Evolutionary conservation across 2,888 invertebrate species (phyloP).

Genomic region (Catocala sponsa): DNA sequence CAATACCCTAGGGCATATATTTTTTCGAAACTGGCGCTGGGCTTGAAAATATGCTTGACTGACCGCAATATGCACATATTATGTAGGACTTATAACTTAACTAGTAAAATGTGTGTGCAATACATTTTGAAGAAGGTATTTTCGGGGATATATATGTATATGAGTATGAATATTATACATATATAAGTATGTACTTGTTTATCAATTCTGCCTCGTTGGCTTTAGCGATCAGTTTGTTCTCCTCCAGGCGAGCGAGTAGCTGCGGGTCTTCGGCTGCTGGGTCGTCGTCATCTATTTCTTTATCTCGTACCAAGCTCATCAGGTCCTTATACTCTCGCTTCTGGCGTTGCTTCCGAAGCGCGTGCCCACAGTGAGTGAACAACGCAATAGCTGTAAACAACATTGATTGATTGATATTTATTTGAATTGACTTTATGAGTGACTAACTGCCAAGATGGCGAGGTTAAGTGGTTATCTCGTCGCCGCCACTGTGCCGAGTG

Average conservation of each 20-base stretch:
- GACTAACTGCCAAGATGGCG: too few relatives aligned
- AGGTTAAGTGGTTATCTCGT: too few relatives aligned
- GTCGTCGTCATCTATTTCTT: conserved; percentile 78
- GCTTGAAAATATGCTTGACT: too few relatives aligned
- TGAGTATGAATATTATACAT: too few relatives aligned
- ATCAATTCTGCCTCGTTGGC: conserved; percentile 65
- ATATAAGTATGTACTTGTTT: conserved; percentile 52
- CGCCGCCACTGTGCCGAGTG: too few relatives aligned
- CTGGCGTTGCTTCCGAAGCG: conserved; percentile 70
- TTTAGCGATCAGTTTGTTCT: conserved; percentile 72
- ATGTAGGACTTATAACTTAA: too few relatives aligned
- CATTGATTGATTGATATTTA: background rate
- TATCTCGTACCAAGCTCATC: conserved; percentile 61
- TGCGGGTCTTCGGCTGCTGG: conserved; percentile 87
- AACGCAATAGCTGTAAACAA: conserved; percentile 60
- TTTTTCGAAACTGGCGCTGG: too few relatives aligned
- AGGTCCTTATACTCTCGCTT: conserved; percentile 75
- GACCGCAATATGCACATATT: too few relatives aligned
- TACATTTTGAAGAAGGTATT: too few relatives aligned
- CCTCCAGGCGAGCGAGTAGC: conserved; percentile 83
- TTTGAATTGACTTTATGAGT: background rate
- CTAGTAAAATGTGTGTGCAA: too few relatives aligned
- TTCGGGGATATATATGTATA: too few relatives aligned
- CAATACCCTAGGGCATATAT: too few relatives aligned
- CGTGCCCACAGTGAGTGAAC: conserved; percentile 71